phyloP scores from a whole-genome alignment of 2,113 vertebrate genomes.

The Caracal caracal region DNA sequence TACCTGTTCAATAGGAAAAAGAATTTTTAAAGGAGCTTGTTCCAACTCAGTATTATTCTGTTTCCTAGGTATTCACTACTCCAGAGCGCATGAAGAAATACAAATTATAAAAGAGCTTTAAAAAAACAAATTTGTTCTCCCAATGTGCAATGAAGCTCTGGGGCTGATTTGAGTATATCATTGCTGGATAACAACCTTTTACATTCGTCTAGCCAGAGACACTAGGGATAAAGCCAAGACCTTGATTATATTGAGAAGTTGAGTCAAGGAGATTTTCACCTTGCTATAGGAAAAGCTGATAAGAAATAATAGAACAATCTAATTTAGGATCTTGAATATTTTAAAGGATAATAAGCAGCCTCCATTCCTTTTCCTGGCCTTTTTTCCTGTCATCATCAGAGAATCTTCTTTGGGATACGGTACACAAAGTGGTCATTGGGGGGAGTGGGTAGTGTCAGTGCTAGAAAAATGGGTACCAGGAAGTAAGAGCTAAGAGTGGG shows the following conservation, averaged over 20 bases:
- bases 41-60: background rate
- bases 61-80: constrained; percentile 13
- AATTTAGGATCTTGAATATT: background rate
- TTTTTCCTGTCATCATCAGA: background rate
- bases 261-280: constrained; percentile 5
- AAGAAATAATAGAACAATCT: background rate
- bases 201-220: background rate
- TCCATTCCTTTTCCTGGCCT: background rate
- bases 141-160: background rate
- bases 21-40: background rate
- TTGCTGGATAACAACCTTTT: constrained; percentile 4
- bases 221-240: background rate
- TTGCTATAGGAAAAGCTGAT: background rate
- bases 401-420: background rate
- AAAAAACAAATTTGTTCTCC: constrained; percentile 11
- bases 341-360: background rate
- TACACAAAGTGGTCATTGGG: background rate
- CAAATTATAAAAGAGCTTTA: background rate
- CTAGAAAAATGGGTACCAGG: background rate
- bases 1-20: background rate
- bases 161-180: background rate
- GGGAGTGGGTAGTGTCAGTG: background rate
- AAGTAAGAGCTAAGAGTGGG: background rate
- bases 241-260: background rate
- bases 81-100: background rate